These are phyloP conservation scores for Plecturocebus donacophilus DNA, from an alignment of 2,113 vertebrate species.

Conservation along the genomic window DNA sequence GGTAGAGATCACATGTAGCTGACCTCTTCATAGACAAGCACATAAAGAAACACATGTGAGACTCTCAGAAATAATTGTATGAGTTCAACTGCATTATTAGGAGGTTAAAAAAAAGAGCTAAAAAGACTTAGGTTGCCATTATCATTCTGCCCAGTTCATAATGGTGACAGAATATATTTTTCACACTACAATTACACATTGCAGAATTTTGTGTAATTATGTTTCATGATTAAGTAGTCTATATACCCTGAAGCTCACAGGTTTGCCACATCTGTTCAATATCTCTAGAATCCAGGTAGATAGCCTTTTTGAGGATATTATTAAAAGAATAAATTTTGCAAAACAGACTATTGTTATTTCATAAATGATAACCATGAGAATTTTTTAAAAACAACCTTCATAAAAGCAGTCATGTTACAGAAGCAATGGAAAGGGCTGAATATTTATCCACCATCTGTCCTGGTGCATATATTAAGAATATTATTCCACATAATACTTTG, in stretches of 20 bases:
- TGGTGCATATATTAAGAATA: constrained; percentile 60
- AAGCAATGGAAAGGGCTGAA: neutral
- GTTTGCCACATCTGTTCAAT: constrained; percentile 1
- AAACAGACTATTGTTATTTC: constrained; percentile 26
- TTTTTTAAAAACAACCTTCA: constrained; percentile 60
- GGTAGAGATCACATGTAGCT: neutral
- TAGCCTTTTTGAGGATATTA: neutral
- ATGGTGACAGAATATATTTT: neutral
- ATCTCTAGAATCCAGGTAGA: constrained; percentile 3
- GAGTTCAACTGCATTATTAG: neutral
- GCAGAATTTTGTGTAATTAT: neutral
- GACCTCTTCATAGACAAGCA: neutral
- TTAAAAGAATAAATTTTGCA: constrained; percentile 10
- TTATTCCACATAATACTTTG: constrained; percentile 47
- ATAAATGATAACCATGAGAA: constrained; percentile 54
- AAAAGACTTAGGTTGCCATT: neutral
- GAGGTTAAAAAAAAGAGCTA: neutral
- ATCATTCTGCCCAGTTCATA: neutral
- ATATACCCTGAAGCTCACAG: neutral
- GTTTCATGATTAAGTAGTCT: neutral
- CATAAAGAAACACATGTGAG: neutral
- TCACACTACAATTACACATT: neutral
- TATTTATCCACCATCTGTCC: constrained; percentile 54
- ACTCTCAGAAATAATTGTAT: neutral
- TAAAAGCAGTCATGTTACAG: constrained; percentile 65